Evolutionary conservation across 1,140 invertebrate species (phyloP).

Genomic region (Drosophila persimilis): DNA sequence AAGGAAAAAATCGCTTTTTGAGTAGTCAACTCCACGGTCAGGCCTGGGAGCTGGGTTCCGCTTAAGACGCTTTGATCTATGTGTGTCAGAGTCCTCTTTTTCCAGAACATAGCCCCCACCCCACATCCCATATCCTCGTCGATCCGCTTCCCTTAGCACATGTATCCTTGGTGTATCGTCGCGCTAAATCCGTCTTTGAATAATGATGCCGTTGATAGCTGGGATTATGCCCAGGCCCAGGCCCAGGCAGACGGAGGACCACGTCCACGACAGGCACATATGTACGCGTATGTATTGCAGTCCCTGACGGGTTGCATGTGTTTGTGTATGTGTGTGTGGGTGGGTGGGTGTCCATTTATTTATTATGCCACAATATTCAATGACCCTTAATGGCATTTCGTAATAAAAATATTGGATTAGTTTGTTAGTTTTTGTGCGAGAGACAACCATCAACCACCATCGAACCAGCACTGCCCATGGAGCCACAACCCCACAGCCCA

Average conservation of each 20-base stretch:
- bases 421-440: conserved; percentile 66
- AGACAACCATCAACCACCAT: conserved; percentile 49
- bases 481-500: conserved; percentile 10
- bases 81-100: conserved; percentile 41
- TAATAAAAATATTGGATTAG: conserved; percentile 82
- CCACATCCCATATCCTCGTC: background rate
- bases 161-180: conserved; percentile 43
- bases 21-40: conserved; percentile 40
- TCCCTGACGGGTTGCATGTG: background rate
- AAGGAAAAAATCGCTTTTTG: conserved; percentile 61
- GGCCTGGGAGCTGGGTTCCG: background rate
- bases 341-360: conserved; percentile 64
- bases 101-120: background rate
- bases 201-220: conserved; percentile 80
- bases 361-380: conserved; percentile 82
- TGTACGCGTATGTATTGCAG: background rate
- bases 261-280: background rate
- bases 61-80: conserved; percentile 77
- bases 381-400: conserved; percentile 81
- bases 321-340: conserved; percentile 13
- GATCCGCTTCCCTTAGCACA: conserved; percentile 8
- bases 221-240: conserved; percentile 54
- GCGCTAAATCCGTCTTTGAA: conserved; percentile 73
- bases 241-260: too few species aligned
- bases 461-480: conserved; percentile 13